Conservation (phyloP, 2,797 vertebrate species). For the Notoglanidium macrostoma region DNA sequence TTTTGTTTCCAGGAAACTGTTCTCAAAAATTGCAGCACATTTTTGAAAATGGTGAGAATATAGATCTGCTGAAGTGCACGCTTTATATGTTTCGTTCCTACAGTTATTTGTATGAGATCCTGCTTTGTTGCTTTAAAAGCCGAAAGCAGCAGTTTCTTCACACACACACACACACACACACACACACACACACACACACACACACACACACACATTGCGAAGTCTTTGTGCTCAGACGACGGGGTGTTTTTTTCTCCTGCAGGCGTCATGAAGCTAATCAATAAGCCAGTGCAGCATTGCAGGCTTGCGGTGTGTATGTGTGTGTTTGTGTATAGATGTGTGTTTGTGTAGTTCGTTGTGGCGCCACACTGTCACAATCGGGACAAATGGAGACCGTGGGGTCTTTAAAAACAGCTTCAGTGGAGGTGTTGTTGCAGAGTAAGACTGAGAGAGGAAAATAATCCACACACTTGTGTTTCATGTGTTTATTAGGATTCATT, state of each 20-base stretch:
- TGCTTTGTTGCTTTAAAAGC: slow-evolving; percentile 29
- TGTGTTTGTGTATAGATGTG: slow-evolving; percentile 1
- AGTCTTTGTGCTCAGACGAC: slow-evolving; percentile 63
- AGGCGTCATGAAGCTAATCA: slow-evolving; percentile 68
- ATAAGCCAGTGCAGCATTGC: slow-evolving; percentile 64
- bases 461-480: background rate
- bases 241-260: slow-evolving; percentile 63
- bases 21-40: background rate
- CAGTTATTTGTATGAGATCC: background rate
- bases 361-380: slow-evolving; percentile 27
- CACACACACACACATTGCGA: slow-evolving; percentile 13
- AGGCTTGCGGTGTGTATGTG: slow-evolving; percentile 53
- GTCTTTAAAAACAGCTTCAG: slow-evolving; percentile 20
- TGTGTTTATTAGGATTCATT: background rate
- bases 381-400: slow-evolving; percentile 15
- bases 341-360: slow-evolving; percentile 12
- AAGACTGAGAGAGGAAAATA: background rate
- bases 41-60: background rate
- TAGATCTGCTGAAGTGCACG: background rate
- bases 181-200: slow-evolving; percentile 38
- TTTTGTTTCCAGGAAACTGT: background rate
- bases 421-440: background rate
- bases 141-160: background rate
- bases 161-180: slow-evolving; percentile 13
- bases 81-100: background rate